phyloP scores from a whole-genome alignment of 2,113 vertebrate genomes.

The Callospermophilus lateralis region DNA sequence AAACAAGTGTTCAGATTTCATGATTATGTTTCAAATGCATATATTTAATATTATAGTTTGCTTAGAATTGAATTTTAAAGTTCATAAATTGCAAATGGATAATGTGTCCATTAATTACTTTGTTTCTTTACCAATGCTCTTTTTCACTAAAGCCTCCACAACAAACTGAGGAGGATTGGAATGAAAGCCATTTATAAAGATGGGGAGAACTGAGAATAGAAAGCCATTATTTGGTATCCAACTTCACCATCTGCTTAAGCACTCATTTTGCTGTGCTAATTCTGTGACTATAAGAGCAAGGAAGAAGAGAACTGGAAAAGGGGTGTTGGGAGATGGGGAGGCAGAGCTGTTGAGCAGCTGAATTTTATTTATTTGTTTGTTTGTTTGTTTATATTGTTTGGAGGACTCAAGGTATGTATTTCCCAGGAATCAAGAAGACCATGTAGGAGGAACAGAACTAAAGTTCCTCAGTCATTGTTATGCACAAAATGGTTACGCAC shows the following conservation, averaged over 20 bases:
- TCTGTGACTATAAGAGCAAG: neutral
- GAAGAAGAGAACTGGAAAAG: neutral
- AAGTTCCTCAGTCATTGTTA: neutral
- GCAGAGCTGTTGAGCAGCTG: no score
- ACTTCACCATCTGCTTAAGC: neutral
- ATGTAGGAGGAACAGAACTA: neutral
- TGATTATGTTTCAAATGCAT: neutral
- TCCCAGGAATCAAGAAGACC: neutral
- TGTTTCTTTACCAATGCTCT: neutral
- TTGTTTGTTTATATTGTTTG: neutral
- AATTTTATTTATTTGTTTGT: neutral
- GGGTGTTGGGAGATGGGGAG: neutral
- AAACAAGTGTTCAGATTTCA: neutral
- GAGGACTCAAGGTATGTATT: neutral
- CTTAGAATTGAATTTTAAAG: neutral
- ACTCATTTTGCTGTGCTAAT: neutral
- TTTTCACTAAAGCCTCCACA: neutral
- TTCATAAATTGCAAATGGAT: neutral
- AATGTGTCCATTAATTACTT: neutral
- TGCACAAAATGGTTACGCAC: accelerated
- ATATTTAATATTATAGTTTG: neutral
- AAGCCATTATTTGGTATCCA: neutral
- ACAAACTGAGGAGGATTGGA: neutral
- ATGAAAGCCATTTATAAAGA: neutral
- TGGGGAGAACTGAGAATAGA: neutral